phyloP scores from a whole-genome alignment of 2,113 vertebrate genomes.

The Callopanchax toddi region DNA sequence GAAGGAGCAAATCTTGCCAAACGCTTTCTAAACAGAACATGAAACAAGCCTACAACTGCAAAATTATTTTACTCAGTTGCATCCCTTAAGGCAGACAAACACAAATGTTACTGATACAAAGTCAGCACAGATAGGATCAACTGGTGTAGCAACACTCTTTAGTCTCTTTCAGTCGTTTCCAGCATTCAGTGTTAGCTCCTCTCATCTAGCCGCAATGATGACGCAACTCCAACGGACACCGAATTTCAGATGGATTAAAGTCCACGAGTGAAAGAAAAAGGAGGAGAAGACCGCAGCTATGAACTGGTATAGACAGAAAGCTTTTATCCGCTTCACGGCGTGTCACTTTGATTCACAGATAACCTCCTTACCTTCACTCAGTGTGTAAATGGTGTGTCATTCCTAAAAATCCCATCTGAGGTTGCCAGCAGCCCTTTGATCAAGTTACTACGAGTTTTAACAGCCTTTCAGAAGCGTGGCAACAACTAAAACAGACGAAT shows the following conservation, averaged over 20 bases:
- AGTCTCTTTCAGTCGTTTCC: conserved; percentile 14
- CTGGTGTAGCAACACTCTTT: conserved; percentile 35
- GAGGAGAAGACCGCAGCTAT: conserved; percentile 10
- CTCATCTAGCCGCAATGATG: conserved; percentile 15
- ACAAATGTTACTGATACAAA: conserved; percentile 18
- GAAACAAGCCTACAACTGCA: conserved; percentile 29
- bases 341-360: conserved; percentile 54
- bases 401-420: conserved; percentile 48
- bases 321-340: conserved; percentile 30
- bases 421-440: conserved; percentile 57
- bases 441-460: conserved; percentile 53
- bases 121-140: conserved; percentile 46
- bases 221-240: conserved; percentile 34
- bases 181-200: conserved; percentile 12
- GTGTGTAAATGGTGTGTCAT: conserved; percentile 58
- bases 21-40: conserved; percentile 17
- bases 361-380: conserved; percentile 39
- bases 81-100: conserved; percentile 33
- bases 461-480: conserved; percentile 21
- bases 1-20: conserved; percentile 11
- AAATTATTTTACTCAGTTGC: conserved; percentile 38
- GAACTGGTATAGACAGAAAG: conserved; percentile 1
- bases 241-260: conserved; percentile 12
- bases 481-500: conserved; percentile 22
- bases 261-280: background rate